Base-by-base conservation (phyloP, 1,140 invertebrate species). In the Drosophila bocqueti region DNA sequence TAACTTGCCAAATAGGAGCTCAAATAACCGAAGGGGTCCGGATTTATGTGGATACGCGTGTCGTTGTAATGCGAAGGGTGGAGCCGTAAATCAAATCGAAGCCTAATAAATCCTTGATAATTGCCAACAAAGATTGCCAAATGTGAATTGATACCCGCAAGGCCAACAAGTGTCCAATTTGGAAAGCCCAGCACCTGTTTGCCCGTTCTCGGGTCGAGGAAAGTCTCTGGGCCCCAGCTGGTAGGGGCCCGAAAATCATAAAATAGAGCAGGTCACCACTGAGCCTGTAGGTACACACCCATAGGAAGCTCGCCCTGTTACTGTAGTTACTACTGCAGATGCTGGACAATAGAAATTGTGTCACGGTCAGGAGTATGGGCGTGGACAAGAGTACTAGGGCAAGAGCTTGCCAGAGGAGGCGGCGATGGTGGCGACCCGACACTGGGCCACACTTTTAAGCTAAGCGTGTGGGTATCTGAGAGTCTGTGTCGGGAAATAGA, bases 351-450 rank as follows among this genome's bases (percentile, higher is more conserved):
- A 64, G 52, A 84, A 91, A 91, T 84, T 76, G 81, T 91, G 87
- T 91, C 87, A 91, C 81, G 87, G 87, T 82, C 87, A 91, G 83
- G 81, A 91, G 81, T 66, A 58, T 80, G 83, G 72, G 84, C 76
- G 81, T 79, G 58, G 55, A 72, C 60, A 57, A 50, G 45, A 62
- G 40, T 36, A 61, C 42, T 55, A 71, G 45, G 38, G 43, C 34
- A 57, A 31, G 59, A 24, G 24, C 47, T 52, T 45, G 50, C 50
- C 36, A 26, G 21, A 40, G 9, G 21, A 26, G 36, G 50, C 6
- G 29, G 9, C n/a, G 10, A 11, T 11, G 47, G 38, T 34, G 83
- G 46, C 36, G 64, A 73, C 47, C 80, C 45, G 76, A 78, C 81
- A 57, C 73, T 66, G 54, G 76, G 68, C 46, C 68, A 50, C 65